phyloP scores from a whole-genome alignment of 1,140 invertebrate species.

The Schlechtendalia chinensis region DNA sequence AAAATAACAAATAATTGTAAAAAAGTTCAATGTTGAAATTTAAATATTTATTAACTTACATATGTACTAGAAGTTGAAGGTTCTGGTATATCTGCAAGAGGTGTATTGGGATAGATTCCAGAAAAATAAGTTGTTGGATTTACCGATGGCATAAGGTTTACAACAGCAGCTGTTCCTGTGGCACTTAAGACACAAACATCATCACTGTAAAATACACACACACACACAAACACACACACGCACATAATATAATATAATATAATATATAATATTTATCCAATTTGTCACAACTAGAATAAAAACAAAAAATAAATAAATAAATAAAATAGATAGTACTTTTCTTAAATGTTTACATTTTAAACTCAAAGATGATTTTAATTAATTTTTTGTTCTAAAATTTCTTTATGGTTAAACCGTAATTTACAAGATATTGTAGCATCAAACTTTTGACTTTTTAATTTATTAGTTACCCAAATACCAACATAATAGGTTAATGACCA shows the following conservation, averaged over 20 bases:
- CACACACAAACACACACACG: too few relatives aligned
- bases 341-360: too few relatives aligned
- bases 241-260: too few relatives aligned
- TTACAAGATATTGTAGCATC: not conserved
- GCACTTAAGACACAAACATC: conserved; percentile 93
- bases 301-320: too few relatives aligned
- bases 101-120: conserved; percentile 14
- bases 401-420: not conserved
- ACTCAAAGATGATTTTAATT: too few relatives aligned
- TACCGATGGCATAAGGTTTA: conserved; percentile 30
- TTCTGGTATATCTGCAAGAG: conserved; percentile 11
- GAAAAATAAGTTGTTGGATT: conserved; percentile 32
- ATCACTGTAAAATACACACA: conserved; percentile 65
- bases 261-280: too few relatives aligned
- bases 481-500: not conserved
- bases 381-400: too few relatives aligned
- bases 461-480: too few relatives aligned
- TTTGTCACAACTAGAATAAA: too few relatives aligned
- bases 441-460: not conserved
- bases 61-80: not conserved
- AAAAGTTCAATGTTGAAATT: not conserved
- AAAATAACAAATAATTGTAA: not conserved
- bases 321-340: too few relatives aligned
- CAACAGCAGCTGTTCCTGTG: conserved; percentile 82
- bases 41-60: conserved; percentile 13